phyloP scores from a whole-genome alignment of 2,888 invertebrate species.

The Eucera pruinosa region DNA sequence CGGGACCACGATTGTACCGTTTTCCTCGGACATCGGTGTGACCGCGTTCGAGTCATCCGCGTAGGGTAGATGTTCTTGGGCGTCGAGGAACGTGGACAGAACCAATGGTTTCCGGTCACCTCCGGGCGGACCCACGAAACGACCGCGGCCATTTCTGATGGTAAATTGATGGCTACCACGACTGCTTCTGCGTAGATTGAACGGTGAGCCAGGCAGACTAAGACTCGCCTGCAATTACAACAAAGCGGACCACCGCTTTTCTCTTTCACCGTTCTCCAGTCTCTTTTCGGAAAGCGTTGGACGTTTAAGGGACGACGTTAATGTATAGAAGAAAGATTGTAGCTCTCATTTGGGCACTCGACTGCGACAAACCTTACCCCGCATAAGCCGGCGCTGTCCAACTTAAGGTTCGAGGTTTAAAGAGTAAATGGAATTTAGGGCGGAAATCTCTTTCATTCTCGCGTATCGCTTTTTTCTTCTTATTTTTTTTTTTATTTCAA shows the following conservation, averaged over 20 bases:
- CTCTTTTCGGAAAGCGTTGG: conserved; percentile 22
- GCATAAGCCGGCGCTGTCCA: too few relatives aligned
- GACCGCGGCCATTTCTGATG: conserved; percentile 92
- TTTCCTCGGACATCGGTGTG: conserved; percentile 99
- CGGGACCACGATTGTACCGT: conserved; percentile 96
- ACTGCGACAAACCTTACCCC: too few relatives aligned
- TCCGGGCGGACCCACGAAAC: conserved; percentile 91
- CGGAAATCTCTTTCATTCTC: too few relatives aligned
- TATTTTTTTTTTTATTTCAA: too few relatives aligned
- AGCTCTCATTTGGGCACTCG: too few relatives aligned
- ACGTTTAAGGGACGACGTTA: neutral
- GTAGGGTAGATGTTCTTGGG: conserved; percentile 97
- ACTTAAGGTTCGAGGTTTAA: too few relatives aligned
- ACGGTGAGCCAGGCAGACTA: conserved; percentile 98
- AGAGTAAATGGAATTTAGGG: too few relatives aligned
- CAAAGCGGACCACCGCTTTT: conserved; percentile 72
- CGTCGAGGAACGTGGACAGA: conserved; percentile 96
- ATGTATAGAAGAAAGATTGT: neutral
- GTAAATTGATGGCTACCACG: conserved; percentile 97
- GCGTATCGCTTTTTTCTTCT: too few relatives aligned
- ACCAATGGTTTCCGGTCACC: conserved; percentile 97
- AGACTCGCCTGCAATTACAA: conserved; percentile 92
- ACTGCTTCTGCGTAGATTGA: conserved; percentile 95
- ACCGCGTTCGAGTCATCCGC: conserved; percentile 99
- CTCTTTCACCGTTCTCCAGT: conserved; percentile 56